A percentile compares a stretch with the other conserved stretches of the same genome.
These are phyloP conservation scores for Battus philenor DNA, from an alignment of 1,140 invertebrate genomes.

Conservation along the genomic window DNA sequence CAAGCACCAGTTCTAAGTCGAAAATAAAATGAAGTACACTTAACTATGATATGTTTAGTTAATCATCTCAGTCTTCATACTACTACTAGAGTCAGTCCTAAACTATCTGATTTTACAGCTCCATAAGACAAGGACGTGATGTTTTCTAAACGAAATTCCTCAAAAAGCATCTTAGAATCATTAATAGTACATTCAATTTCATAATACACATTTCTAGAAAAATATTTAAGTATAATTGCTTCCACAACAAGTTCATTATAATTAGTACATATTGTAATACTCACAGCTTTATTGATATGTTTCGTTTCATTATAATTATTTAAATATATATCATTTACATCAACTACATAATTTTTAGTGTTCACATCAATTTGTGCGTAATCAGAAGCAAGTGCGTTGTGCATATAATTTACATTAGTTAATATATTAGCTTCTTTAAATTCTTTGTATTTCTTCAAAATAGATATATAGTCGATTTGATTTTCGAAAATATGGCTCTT, in stretches of 20 bases:
- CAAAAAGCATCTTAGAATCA: conserved; percentile 65
- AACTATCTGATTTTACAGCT: conserved; percentile 69
- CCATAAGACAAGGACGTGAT: conserved; percentile 73
- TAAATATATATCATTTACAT: conserved; percentile 57
- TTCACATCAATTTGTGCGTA: conserved; percentile 50
- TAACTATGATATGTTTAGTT: conserved; percentile 73
- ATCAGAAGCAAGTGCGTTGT: conserved; percentile 66
- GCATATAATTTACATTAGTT: conserved; percentile 54
- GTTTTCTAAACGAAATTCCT: conserved; percentile 61
- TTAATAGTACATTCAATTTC: conserved; percentile 56
- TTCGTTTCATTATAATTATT: conserved; percentile 60
- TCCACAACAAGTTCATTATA: conserved; percentile 66
- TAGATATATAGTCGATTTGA: conserved; percentile 51
- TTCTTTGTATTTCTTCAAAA: conserved; percentile 62
- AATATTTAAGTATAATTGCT: conserved; percentile 73
- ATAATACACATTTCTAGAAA: conserved; percentile 73
- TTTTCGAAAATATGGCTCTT: conserved; percentile 58
- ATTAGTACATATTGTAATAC: conserved; percentile 72
- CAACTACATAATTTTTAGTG: conserved; percentile 40
- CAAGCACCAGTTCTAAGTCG: conserved; percentile 74
- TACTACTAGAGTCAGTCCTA: conserved; percentile 72
- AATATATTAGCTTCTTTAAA: conserved; percentile 50
- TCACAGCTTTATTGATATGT: conserved; percentile 74
- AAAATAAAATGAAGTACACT: conserved; percentile 67
- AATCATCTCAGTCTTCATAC: conserved; percentile 70